phyloP scores from a whole-genome alignment of 2,888 invertebrate species.

The Drosophila mimetica region DNA sequence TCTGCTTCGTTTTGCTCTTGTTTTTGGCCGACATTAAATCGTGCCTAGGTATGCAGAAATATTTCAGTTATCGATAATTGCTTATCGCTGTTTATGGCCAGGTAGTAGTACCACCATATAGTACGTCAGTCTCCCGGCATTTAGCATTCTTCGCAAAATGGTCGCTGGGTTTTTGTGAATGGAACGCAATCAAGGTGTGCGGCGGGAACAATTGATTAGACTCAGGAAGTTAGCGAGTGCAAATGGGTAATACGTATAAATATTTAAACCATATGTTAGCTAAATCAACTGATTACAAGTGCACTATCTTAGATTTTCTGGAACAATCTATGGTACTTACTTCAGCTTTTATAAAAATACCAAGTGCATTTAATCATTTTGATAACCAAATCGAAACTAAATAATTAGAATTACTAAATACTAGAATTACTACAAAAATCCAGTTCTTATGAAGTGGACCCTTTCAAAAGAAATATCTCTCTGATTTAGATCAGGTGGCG shows the following conservation, averaged over 20 bases:
- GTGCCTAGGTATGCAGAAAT: constrained; percentile 63
- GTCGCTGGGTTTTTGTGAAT: constrained; percentile 68
- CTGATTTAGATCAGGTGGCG: background rate
- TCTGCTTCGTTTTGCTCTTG: constrained; percentile 8
- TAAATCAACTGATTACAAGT: constrained; percentile 2
- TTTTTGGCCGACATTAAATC: constrained; percentile 35
- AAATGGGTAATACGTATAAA: constrained; percentile 3
- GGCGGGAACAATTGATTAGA: constrained; percentile 9
- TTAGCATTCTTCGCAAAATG: constrained; percentile 26
- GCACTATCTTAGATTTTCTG: constrained; percentile 12
- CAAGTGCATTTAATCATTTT: background rate
- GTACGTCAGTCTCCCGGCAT: constrained; percentile 18
- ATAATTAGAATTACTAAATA: background rate
- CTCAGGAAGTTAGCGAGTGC: constrained; percentile 29
- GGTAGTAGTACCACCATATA: constrained; percentile 28
- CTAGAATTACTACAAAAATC: background rate
- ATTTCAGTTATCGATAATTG: constrained; percentile 57
- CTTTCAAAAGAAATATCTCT: background rate
- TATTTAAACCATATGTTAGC: constrained; percentile 22
- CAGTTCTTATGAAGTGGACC: too few relatives aligned
- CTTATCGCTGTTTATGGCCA: constrained; percentile 53
- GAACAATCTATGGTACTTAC: background rate
- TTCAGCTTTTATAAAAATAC: background rate
- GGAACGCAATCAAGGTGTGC: constrained; percentile 48
- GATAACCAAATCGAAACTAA: background rate